Evolutionary conservation across 2,888 invertebrate species (phyloP).

Genomic region (Lithophane semibrunnea): DNA sequence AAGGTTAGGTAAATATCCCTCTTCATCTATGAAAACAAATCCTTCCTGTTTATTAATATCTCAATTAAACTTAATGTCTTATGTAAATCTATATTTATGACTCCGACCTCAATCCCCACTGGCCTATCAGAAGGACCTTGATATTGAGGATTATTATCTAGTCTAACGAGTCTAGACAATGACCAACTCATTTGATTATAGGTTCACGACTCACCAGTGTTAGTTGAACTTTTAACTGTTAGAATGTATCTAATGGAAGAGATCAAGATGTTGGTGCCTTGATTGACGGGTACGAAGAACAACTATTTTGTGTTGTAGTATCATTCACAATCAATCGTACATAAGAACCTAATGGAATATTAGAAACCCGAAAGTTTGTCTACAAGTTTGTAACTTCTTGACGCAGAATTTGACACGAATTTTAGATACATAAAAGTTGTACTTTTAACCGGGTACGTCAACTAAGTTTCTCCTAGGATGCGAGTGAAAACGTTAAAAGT

Average conservation of each 20-base stretch:
- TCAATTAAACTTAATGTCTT: constrained; percentile 19
- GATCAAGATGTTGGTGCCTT: not conserved
- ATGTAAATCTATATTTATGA: constrained; percentile 30
- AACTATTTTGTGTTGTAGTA: not conserved
- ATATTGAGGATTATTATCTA: constrained; percentile 51
- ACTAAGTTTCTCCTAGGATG: no score
- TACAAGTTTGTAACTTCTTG: no score
- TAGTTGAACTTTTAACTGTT: not conserved
- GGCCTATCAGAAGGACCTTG: constrained; percentile 34
- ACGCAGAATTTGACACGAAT: not conserved
- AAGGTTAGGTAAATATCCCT: not conserved
- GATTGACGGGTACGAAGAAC: constrained; percentile 7
- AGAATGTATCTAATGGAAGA: not conserved
- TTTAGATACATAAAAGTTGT: not conserved
- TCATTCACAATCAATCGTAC: no score
- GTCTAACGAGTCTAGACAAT: constrained; percentile 45
- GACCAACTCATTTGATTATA: constrained; percentile 36
- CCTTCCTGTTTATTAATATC: not conserved
- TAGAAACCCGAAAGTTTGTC: no score
- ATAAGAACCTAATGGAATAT: no score
- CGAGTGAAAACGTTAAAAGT: not conserved
- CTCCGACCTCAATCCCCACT: constrained; percentile 21
- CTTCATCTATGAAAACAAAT: not conserved
- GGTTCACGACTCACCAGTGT: constrained; percentile 14
- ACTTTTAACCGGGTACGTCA: not conserved